phyloP scores from a whole-genome alignment of 35 echinoderm and acorn worm species.

The Antedon bifida region DNA sequence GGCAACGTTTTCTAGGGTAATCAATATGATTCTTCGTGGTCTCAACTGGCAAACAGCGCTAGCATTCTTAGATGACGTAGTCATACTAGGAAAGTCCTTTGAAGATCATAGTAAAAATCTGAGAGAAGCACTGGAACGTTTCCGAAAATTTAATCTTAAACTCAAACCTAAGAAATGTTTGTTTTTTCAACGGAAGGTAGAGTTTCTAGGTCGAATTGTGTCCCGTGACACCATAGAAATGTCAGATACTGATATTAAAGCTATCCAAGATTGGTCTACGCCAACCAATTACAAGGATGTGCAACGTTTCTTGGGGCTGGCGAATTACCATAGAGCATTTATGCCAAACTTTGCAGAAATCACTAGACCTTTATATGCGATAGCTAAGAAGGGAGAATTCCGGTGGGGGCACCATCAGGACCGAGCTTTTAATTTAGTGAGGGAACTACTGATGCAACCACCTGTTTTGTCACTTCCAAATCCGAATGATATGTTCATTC shows the following conservation, averaged over 20 bases:
- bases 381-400: constrained; percentile 13
- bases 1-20: constrained; percentile 8
- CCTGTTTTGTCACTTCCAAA: constrained; percentile 16
- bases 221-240: not conserved
- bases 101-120: constrained; percentile 3
- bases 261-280: constrained; percentile 15
- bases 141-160: constrained; percentile 9
- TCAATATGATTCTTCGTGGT: constrained; percentile 11
- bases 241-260: not conserved
- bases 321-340: constrained; percentile 33
- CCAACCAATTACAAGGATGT: constrained; percentile 2
- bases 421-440: not conserved
- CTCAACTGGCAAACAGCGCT: constrained; percentile 16
- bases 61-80: constrained; percentile 23
- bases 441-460: not conserved
- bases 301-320: constrained; percentile 13
- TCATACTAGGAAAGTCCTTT: constrained; percentile 16
- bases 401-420: not conserved
- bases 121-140: not conserved
- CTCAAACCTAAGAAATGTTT: constrained; percentile 26
- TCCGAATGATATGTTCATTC: not conserved
- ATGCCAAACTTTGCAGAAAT: constrained; percentile 27
- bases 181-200: constrained; percentile 11
- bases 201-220: constrained; percentile 20
- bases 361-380: not conserved